Base-by-base conservation (phyloP, 2,113 vertebrate species). In the Scortum barcoo region DNA sequence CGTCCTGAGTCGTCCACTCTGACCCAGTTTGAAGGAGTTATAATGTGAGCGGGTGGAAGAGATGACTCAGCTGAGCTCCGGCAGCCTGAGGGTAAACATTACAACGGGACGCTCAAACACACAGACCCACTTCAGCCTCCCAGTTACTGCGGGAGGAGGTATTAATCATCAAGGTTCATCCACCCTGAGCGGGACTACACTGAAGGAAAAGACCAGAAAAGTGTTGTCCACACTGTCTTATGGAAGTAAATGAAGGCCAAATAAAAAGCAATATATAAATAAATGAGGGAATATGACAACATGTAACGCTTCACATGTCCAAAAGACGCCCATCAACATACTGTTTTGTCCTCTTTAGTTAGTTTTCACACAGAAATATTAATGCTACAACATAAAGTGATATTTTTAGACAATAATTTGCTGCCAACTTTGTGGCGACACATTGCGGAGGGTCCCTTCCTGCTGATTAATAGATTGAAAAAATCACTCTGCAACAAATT, bases 31-130 rank as follows among this genome's bases (percentile, higher is more conserved):
- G 16, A 28, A 72, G 61, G 40, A 60, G 74, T 26, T 42, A 22
- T 0, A 0, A 13, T 40, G 68, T 40, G 44, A 67, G 73, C 28
- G 14, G 33, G 11, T 0, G 88, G 90, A 92, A 83, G 24, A 75
- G 61, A 88, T 93, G 93, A 93, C 57, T 93, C 89, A 90, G 88
- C 77, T 0, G 14, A 70, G 51, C 85, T 69, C 51, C 9, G 3
- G 65, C 71, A 22, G 0, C 20, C 69, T 14, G 3, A 56, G 80
- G 85, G 79, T 57, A 80, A 91, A 89, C 78, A 84, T 30, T 16
- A 58, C 30, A 5, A 50, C 0, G 30, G 80, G 67, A 40, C 72
- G 57, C 56, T 78, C 57, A 24, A 33, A 78, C 8, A 74, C 79
- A 84, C 65, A 30, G 19, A 62, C 22, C n/a, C 66, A 61, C 53